Evolutionary conservation across 2,888 invertebrate genomes (phyloP), one percentile per base, ranked within the genome.

Genomic region (Caenorhabditis uteleia): DNA sequence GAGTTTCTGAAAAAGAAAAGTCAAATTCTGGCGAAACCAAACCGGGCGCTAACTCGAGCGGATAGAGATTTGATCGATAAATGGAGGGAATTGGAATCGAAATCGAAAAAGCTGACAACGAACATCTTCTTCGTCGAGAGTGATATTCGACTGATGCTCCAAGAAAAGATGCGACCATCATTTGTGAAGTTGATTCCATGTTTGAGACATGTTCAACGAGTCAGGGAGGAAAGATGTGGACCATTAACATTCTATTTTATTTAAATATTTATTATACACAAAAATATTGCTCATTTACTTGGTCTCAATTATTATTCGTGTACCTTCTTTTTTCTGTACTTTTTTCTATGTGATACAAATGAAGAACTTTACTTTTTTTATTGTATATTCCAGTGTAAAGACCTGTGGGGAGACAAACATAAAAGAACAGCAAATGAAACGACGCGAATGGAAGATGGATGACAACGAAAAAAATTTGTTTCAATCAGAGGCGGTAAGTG

Each of bases 171-270:
- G 2, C 51, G 57, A 14, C 55, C 58, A 3, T 33, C 27, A 1
- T 59, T 65, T 20, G 20, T 45, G 2, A 65, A 65, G 42, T 42
- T 55, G 1, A 59, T 65, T 33, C 65, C 65, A 29, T 65, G 58
- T 25, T 48, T 65, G 12, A 38, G 65, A 16, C 65, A 65, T 31
- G 44, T 54, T 23, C 45, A 47, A 25, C 18, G 65, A 43, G 42
- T 65, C 18, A 54, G 58, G 12, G 65, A 65, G 21, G 58, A 65
- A 47, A 45, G 65, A 36, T 50, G 50, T 26, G 65, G 65, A 7
- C 49, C 54, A 14, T 29, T 55, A 12, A 65, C 65, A n/a, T 58
- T 65, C 23, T 65, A 65, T 29, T 55, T 29, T 42, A 21, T 53
- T 16, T 57, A 16, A 34, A 43, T n/a, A n/a, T n/a, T n/a, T n/a